Evolutionary conservation across 2,888 invertebrate species (phyloP).

Genomic region (Hydriomena furcata): DNA sequence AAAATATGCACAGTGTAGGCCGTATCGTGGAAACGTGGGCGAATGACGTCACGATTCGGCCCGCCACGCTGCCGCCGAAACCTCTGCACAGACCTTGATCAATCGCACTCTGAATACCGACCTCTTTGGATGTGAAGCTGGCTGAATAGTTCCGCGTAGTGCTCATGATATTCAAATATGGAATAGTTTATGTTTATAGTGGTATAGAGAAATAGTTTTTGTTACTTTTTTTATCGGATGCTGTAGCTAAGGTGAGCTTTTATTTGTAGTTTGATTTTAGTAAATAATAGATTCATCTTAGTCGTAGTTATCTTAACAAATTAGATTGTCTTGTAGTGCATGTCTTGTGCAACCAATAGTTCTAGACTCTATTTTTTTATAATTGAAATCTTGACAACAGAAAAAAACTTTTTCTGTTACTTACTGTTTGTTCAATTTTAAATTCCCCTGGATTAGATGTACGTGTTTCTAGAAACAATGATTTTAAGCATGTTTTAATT

Average conservation of each 20-base stretch:
- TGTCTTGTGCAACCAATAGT: background rate
- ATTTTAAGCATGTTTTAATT: slow-evolving; percentile 12
- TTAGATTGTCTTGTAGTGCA: slow-evolving; percentile 10
- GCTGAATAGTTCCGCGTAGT: slow-evolving; percentile 33
- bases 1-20: slow-evolving; percentile 66
- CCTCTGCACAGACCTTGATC: slow-evolving; percentile 60
- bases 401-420: too few relatives aligned
- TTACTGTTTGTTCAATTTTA: too few relatives aligned
- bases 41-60: slow-evolving; percentile 71
- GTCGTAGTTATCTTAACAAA: too few relatives aligned
- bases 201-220: background rate
- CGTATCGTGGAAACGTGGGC: slow-evolving; percentile 46
- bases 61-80: slow-evolving; percentile 68
- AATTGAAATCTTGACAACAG: too few relatives aligned
- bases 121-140: slow-evolving; percentile 36
- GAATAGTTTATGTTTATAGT: slow-evolving; percentile 13
- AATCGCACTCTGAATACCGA: slow-evolving; percentile 51
- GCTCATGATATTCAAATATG: slow-evolving; percentile 7
- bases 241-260: slow-evolving; percentile 47
- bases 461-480: background rate
- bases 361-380: too few relatives aligned
- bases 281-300: background rate
- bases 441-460: too few relatives aligned
- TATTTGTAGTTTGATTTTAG: slow-evolving; percentile 6
- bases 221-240: slow-evolving; percentile 11